Percentiles rank a stretch among this genome's conserved stretches.
These are phyloP conservation scores for Drosophila quadrilineata DNA, from an alignment of 1,140 invertebrate species.

Conservation along the genomic window DNA sequence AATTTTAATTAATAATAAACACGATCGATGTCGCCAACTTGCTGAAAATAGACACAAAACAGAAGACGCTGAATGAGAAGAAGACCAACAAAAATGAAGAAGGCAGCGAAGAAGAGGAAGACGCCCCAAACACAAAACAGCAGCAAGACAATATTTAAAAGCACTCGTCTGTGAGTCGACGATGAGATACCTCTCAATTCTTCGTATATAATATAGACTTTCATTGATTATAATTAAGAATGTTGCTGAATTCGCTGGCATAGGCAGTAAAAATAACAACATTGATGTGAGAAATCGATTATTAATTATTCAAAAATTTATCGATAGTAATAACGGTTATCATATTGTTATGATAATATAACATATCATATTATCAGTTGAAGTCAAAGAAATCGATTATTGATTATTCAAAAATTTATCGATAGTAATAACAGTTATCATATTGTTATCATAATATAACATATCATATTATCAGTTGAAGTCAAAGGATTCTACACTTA, in stretches of 20 bases:
- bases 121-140: background rate
- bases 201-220: too few species aligned
- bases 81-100: slow-evolving; percentile 17
- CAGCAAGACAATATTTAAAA: background rate
- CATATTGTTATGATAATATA: too few species aligned
- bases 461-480: too few species aligned
- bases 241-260: too few species aligned
- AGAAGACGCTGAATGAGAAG: slow-evolving; percentile 30
- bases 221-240: too few species aligned
- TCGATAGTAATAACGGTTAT: background rate
- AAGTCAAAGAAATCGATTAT: background rate
- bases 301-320: background rate
- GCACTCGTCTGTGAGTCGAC: background rate
- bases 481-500: background rate
- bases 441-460: too few species aligned
- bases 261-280: too few species aligned
- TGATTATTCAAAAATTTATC: background rate
- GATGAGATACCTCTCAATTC: background rate
- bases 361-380: too few species aligned
- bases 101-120: background rate
- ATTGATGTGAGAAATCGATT: too few species aligned
- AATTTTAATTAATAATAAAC: slow-evolving; percentile 72
- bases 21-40: slow-evolving; percentile 61
- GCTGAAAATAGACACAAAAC: slow-evolving; percentile 65
- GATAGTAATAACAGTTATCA: background rate